phyloP scores from a whole-genome alignment of 2,888 invertebrate genomes.

The Plemyria rubiginata region DNA sequence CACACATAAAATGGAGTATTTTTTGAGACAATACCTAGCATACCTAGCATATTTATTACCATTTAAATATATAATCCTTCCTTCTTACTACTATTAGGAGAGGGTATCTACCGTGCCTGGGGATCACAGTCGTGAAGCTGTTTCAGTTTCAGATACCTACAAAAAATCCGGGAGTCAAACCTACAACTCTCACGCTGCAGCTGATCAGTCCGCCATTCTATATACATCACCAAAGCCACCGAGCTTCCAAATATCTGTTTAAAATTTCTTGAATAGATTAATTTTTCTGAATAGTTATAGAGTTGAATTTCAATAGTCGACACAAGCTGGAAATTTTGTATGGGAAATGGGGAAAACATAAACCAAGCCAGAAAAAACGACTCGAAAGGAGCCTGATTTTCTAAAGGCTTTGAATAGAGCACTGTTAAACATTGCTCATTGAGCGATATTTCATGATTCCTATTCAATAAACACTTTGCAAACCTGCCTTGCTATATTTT shows the following conservation, averaged over 20 bases:
- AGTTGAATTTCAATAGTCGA: conserved; percentile 73
- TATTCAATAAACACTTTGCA: conserved; percentile 65
- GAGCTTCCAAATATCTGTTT: conserved; percentile 13
- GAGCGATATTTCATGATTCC: conserved; percentile 77
- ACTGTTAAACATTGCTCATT: conserved; percentile 81
- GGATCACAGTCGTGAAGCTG: no score
- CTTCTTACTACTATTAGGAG: no score
- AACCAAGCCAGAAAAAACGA: conserved; percentile 73
- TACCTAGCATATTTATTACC: no score
- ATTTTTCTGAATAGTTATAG: conserved; percentile 73
- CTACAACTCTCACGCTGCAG: no score
- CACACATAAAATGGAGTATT: no score
- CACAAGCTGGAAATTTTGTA: conserved; percentile 71
- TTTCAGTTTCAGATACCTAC: no score
- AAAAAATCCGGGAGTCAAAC: not conserved
- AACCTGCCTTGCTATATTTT: conserved; percentile 38
- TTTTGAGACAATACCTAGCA: no score
- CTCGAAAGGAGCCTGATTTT: conserved; percentile 79
- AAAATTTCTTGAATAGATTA: conserved; percentile 67
- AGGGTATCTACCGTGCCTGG: no score
- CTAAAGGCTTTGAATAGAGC: conserved; percentile 79
- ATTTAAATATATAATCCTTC: no score
- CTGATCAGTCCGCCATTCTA: no score
- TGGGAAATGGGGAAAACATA: conserved; percentile 81
- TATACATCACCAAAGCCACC: not conserved